phyloP scores from a whole-genome alignment of 2,113 vertebrate genomes.

The Saguinus midas region DNA sequence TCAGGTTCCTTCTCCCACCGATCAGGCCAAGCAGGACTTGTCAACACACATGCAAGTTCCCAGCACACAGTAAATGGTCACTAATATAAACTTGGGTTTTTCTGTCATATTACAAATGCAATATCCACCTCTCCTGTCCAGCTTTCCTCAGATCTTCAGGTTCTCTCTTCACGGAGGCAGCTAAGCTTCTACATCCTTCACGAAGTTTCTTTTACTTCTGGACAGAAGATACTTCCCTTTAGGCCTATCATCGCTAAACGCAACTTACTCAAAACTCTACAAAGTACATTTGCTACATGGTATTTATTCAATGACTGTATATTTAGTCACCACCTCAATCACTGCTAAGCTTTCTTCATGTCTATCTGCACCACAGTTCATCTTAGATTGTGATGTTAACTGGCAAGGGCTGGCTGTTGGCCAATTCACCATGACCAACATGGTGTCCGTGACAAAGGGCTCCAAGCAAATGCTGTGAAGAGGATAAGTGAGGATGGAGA shows the following conservation, averaged over 20 bases:
- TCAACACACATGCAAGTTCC: background rate
- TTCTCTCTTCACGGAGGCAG: background rate
- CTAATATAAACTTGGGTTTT: background rate
- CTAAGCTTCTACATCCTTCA: background rate
- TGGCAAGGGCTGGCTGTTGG: background rate
- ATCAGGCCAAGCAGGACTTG: background rate
- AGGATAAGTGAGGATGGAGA: background rate
- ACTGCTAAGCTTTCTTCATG: background rate
- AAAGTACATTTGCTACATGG: background rate
- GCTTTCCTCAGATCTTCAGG: background rate
- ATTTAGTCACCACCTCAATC: background rate
- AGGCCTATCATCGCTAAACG: background rate
- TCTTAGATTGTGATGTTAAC: background rate
- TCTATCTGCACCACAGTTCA: background rate
- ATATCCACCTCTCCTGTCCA: background rate
- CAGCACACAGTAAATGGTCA: background rate
- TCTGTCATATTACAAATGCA: background rate
- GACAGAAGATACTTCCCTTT: background rate
- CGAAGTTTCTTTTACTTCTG: background rate
- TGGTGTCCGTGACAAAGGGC: background rate
- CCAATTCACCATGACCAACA: background rate
- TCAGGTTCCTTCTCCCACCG: background rate
- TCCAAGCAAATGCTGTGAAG: background rate
- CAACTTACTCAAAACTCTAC: slow-evolving; percentile 26
- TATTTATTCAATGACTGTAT: slow-evolving; percentile 58